These are phyloP conservation scores for Hystrix cristata DNA, from an alignment of 2,113 vertebrate species.

Conservation along the genomic window DNA sequence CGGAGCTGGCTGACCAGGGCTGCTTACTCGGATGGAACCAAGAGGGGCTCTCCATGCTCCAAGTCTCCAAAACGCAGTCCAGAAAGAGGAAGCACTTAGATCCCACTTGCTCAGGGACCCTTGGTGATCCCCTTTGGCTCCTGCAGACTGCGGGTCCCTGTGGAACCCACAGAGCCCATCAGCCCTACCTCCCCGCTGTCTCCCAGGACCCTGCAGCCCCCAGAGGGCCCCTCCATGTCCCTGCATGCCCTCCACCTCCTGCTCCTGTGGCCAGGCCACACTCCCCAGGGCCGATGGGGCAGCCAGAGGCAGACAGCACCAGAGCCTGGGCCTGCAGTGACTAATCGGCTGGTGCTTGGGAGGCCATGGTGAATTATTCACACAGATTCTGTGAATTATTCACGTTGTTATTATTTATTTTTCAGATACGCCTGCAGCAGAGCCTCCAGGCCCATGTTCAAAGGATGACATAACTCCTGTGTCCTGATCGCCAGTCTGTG, in stretches of 20 bases:
- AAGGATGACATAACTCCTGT: constrained; percentile 81
- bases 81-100: not conserved
- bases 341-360: constrained; percentile 78
- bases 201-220: not conserved
- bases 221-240: not conserved
- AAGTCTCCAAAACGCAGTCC: not conserved
- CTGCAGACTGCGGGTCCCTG: not conserved
- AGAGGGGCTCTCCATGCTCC: not conserved
- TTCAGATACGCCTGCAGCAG: constrained; percentile 81
- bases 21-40: not conserved
- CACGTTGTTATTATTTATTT: constrained; percentile 86
- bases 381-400: constrained; percentile 84
- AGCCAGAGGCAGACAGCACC: constrained; percentile 57
- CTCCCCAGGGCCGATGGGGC: not conserved
- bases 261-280: not conserved
- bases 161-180: not conserved
- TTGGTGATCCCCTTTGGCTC: not conserved
- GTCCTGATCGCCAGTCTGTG: constrained; percentile 38
- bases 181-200: not conserved
- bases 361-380: constrained; percentile 85
- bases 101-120: not conserved
- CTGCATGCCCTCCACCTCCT: not conserved
- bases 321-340: constrained; percentile 74
- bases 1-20: no score
- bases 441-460: constrained; percentile 84